Evolutionary conservation across 1,140 invertebrate genomes (phyloP), one percentile per base, ranked within the genome.

Genomic region (Drosophila eugracilis): DNA sequence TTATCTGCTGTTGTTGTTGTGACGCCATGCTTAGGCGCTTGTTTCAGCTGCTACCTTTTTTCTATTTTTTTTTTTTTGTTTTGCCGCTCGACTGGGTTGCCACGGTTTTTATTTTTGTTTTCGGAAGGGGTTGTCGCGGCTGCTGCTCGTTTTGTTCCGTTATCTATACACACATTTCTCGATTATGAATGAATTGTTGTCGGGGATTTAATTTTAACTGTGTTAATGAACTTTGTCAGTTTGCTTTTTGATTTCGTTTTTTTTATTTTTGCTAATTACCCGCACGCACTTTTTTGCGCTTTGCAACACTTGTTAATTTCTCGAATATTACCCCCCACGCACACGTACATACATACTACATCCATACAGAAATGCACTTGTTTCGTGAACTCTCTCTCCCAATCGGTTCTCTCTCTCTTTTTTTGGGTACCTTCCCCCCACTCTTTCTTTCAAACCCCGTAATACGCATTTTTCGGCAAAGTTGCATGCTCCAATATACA

Each of bases 1-100:
- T 85, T 83, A 57, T 47, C 17, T 63, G 44, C 45, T 54, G 55
- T 60, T 78, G 77, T 62, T 65, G 65, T 53, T 78, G 83, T 81
- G 81, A 86, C 81, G 83, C 81, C 81, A 86, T 86, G 63, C 83
- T 81, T 86, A 78, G 81, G 78, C 83, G 70, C 78, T 84, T 70
- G 53, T 71, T 76, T 85, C 77, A 77, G 67, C 81, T 80, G 66
- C 63, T 80, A 44, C 54, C 79, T 71, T 62, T 79, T 79, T 32
- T 55, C 66, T 44, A n/a, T 62, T 79, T 79, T 32, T 55, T 60
- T 44, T 71, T 62, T 79, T 79, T 32, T 55, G 60, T 44, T 73
- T 69, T 75, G 80, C 73, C 62, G 83, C 67, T 81, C 69, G 77
- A 71, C 73, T 80, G 77, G 55, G 70, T 84, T 78, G 66, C 66